Conservation (phyloP, 2,888 invertebrate species). For the Plemyria rubiginata region DNA sequence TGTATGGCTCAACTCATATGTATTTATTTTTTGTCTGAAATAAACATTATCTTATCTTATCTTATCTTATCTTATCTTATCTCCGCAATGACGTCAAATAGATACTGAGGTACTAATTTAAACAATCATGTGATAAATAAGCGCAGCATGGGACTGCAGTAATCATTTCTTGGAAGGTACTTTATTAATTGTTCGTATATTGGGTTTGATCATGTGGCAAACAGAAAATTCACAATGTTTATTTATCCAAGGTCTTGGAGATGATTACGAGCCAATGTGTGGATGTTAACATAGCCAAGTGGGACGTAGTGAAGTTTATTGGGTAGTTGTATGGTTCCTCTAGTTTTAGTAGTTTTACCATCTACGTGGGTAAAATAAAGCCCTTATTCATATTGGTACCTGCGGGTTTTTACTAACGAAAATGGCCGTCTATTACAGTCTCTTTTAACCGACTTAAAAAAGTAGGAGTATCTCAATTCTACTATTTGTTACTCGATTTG, state of each 20-base stretch:
- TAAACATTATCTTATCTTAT: too few species aligned
- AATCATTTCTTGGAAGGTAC: slow-evolving; percentile 9
- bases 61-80: too few species aligned
- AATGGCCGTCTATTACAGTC: too few species aligned
- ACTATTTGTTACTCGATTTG: too few species aligned
- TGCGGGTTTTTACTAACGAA: too few species aligned
- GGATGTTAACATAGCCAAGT: neutral
- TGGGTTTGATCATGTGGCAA: slow-evolving; percentile 2
- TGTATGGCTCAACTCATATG: too few species aligned
- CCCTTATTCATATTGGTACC: too few species aligned
- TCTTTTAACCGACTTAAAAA: too few species aligned
- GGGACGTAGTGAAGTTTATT: too few species aligned
- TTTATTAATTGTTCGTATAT: slow-evolving; percentile 4
- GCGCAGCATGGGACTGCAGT: slow-evolving; percentile 12
- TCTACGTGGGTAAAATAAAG: neutral
- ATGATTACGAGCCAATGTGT: neutral
- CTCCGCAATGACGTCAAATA: slow-evolving; percentile 18
- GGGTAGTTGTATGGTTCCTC: neutral
- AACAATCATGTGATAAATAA: slow-evolving; percentile 22
- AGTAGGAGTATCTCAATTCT: too few species aligned
- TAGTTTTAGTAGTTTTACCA: neutral
- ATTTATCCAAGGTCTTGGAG: neutral
- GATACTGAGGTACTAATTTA: neutral
- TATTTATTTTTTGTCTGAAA: too few species aligned
- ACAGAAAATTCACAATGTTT: neutral